These are phyloP conservation scores for Macrosoma leucophasiata DNA, from an alignment of 2,888 invertebrate genomes.

Conservation along the genomic window DNA sequence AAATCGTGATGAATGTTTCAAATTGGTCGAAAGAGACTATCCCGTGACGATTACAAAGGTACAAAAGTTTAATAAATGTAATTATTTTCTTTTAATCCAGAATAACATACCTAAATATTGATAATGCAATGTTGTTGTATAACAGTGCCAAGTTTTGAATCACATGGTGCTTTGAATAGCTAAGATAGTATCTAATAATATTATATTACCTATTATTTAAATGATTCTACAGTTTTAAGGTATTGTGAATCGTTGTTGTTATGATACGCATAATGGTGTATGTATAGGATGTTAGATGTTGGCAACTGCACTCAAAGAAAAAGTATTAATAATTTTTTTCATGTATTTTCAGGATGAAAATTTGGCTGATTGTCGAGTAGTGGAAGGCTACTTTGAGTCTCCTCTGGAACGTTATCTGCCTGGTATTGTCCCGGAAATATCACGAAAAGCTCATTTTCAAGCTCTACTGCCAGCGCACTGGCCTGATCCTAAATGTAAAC, in stretches of 20 bases:
- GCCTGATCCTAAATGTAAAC: slow-evolving; percentile 81
- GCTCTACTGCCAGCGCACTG: slow-evolving; percentile 88
- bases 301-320: neutral
- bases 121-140: too few relatives aligned
- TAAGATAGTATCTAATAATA: too few relatives aligned
- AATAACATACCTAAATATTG: slow-evolving; percentile 5
- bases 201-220: too few relatives aligned
- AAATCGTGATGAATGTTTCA: slow-evolving; percentile 86
- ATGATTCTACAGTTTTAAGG: too few relatives aligned
- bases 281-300: slow-evolving; percentile 6
- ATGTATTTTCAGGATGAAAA: slow-evolving; percentile 78
- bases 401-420: slow-evolving; percentile 90
- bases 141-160: too few relatives aligned
- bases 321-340: slow-evolving; percentile 8
- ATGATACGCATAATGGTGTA: too few relatives aligned
- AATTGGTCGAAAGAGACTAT: slow-evolving; percentile 87
- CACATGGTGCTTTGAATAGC: too few relatives aligned
- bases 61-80: too few relatives aligned
- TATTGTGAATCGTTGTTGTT: too few relatives aligned
- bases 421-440: slow-evolving; percentile 89
- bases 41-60: slow-evolving; percentile 92
- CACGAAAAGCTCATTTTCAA: slow-evolving; percentile 87
- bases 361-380: slow-evolving; percentile 80
- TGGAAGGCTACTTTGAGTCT: slow-evolving; percentile 92
- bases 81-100: neutral